Percentiles rank a stretch among this genome's conserved stretches.
These are phyloP conservation scores for Cheilosia grossa DNA, from an alignment of 2,888 invertebrate species.

Conservation along the genomic window DNA sequence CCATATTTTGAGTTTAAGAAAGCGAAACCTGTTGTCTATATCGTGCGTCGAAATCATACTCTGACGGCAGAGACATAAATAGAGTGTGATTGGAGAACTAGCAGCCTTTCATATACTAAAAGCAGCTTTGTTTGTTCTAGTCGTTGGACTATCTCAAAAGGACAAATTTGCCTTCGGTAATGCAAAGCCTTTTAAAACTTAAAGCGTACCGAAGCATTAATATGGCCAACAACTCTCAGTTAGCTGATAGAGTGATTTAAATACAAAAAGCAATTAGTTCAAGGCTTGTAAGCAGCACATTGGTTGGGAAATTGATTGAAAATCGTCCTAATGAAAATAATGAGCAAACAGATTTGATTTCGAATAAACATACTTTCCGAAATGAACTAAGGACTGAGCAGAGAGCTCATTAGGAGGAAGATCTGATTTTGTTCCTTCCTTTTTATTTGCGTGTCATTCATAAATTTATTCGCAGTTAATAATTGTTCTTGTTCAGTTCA, in stretches of 20 bases:
- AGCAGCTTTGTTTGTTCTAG: not conserved
- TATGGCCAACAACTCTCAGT: too few relatives aligned
- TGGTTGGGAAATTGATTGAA: not conserved
- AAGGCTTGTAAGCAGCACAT: not conserved
- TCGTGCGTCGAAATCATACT: not conserved
- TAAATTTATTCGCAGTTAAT: not conserved
- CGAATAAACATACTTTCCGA: not conserved
- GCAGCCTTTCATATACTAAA: not conserved
- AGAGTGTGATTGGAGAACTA: not conserved
- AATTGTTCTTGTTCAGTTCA: too few relatives aligned
- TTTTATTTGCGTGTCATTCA: not conserved
- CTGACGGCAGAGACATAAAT: not conserved
- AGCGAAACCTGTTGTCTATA: not conserved
- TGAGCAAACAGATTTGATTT: slow-evolving; percentile 1
- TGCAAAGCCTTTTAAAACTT: too few relatives aligned
- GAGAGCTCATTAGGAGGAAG: not conserved
- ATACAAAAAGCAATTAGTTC: too few relatives aligned
- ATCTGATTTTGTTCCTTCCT: not conserved
- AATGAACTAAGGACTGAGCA: not conserved
- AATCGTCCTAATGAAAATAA: not conserved
- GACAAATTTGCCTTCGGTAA: too few relatives aligned
- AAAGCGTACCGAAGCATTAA: too few relatives aligned
- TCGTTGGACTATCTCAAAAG: not conserved
- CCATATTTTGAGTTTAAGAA: not conserved
- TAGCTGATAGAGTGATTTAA: too few relatives aligned